These are phyloP conservation scores for Meta bourneti DNA, from an alignment of 2,888 invertebrate species.

Conservation along the genomic window DNA sequence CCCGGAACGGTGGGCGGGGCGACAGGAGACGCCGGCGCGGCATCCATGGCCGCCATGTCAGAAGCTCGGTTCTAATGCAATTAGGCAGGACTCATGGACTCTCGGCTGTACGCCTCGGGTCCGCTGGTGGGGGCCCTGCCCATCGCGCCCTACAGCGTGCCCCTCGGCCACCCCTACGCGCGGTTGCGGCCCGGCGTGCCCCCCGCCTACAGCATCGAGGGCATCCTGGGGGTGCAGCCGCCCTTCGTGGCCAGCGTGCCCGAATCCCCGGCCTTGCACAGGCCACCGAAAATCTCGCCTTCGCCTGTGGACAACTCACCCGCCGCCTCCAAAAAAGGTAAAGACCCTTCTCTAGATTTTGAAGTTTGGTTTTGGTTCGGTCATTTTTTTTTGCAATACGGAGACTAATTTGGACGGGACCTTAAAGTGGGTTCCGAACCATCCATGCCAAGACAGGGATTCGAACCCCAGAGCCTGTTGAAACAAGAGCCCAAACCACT, in stretches of 20 bases:
- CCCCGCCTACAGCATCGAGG: constrained; percentile 68
- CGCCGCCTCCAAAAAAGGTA: constrained; percentile 56
- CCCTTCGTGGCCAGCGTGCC: constrained; percentile 70
- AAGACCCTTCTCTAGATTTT: neutral
- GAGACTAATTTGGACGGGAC: neutral
- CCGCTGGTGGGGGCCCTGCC: constrained; percentile 63
- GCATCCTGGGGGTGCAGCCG: constrained; percentile 68
- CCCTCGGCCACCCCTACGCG: constrained; percentile 60
- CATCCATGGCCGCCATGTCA: constrained; percentile 75
- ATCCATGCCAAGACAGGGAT: too few relatives aligned
- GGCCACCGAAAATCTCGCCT: constrained; percentile 30
- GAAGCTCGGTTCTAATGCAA: constrained; percentile 62
- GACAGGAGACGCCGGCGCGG: constrained; percentile 39
- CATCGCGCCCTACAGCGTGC: constrained; percentile 71
- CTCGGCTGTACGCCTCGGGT: constrained; percentile 67
- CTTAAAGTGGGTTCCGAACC: too few relatives aligned
- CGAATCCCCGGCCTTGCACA: constrained; percentile 53
- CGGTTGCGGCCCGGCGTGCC: constrained; percentile 64
- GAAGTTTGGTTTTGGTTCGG: neutral
- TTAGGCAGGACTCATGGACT: constrained; percentile 63
- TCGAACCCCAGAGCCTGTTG: too few relatives aligned
- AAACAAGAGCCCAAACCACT: too few relatives aligned
- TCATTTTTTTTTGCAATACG: neutral
- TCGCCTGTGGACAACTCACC: constrained; percentile 53
- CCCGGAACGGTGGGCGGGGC: constrained; percentile 2